Base-by-base conservation (phyloP, 2,888 invertebrate species). In the Venustoraphidia nigricollis region DNA sequence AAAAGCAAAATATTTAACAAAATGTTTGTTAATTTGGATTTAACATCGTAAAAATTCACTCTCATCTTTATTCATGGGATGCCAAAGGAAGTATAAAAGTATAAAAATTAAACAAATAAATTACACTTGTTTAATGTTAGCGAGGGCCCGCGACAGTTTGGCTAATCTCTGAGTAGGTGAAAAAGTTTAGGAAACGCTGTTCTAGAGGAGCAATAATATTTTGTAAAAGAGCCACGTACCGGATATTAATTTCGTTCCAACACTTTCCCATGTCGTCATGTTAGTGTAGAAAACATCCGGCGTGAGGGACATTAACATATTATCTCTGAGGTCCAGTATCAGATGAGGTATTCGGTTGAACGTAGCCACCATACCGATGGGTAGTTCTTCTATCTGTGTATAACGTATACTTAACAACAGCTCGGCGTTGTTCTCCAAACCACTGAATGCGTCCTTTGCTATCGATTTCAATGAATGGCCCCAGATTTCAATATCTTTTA, bases 251-350 rank as follows among this genome's bases (percentile, higher is more conserved):
- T 87, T 84, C 6, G 91, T 90, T 10, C 90, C 90, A 54, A 87
- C 83, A 55, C 83, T 81, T 66, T 89, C 89, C 90, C 90, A 90
- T 57, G 81, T 80, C 27, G 86, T 84, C 55, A 83, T 79, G 65
- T 91, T 90, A 34, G 86, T 85, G 65, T 91, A 91, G 63, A 92
- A 83, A 52, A 86, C 83, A 53, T 87, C 85, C 46, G 89, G 84
- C 62, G 84, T 83, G 53, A 92, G 72, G 50, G 81, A 79, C 36
- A 80, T 76, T 60, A 92, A 75, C 67, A 79, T 77, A 69, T 93
- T 93, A 62, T 81, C 76, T 52, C 86, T 79, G 54, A 92, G 72
- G 67, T 92, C 90, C 51, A 93, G 75, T 39, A 81, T 81, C 50
- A 91, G 72, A 64, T 87, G 85, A 9, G 87, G 83, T 58, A 90